A percentile compares a stretch with the other conserved stretches of the same genome.
phyloP scores from a whole-genome alignment of 2,113 vertebrate species.

The Caracal caracal region DNA sequence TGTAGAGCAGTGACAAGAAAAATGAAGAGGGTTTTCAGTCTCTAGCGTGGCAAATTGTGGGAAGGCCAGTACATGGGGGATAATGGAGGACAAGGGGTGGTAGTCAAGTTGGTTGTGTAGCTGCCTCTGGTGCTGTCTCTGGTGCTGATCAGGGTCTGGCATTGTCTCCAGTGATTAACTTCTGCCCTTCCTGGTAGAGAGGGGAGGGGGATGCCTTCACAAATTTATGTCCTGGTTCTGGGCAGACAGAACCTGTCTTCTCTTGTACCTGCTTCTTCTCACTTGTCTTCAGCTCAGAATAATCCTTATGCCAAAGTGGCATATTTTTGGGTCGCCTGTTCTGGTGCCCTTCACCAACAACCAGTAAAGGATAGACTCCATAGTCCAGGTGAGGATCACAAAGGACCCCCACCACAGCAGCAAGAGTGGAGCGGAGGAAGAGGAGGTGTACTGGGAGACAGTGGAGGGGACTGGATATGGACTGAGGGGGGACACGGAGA shows the following conservation, averaged over 20 bases:
- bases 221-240: background rate
- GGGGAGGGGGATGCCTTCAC: background rate
- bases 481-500: fast-evolving
- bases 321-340: background rate
- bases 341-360: background rate
- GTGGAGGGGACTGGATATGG: fast-evolving
- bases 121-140: background rate
- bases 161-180: background rate
- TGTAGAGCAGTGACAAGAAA: background rate
- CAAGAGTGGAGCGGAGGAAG: too few relatives aligned
- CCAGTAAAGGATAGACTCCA: background rate
- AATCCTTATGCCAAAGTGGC: background rate
- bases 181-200: background rate
- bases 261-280: background rate
- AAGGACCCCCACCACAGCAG: background rate
- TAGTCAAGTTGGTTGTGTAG: fast-evolving
- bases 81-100: fast-evolving
- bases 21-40: background rate
- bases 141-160: background rate
- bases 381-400: background rate
- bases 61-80: fast-evolving
- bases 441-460: too few relatives aligned
- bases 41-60: background rate
- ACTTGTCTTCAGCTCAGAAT: background rate
- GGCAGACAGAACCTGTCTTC: background rate